Conservation (phyloP, 2,888 invertebrate species). For the Ischnus inquisitorius region DNA sequence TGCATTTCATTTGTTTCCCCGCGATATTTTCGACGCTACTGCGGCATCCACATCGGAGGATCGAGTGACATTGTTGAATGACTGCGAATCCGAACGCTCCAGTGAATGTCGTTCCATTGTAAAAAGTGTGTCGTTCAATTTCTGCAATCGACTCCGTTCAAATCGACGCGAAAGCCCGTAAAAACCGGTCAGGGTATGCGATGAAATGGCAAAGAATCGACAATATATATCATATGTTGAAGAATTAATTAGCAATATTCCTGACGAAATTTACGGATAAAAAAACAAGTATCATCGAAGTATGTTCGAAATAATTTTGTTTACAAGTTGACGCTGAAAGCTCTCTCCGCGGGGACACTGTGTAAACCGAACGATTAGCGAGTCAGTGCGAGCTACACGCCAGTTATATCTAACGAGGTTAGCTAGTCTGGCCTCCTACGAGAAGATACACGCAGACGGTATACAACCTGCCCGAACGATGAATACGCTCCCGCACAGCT, state of each 20-base stretch:
- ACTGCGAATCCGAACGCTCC: conserved; percentile 66
- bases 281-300: background rate
- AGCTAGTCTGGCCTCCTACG: conserved; percentile 74
- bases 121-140: conserved; percentile 56
- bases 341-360: conserved; percentile 29
- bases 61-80: conserved; percentile 84
- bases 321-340: conserved; percentile 40
- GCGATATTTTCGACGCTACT: conserved; percentile 24
- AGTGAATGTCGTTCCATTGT: conserved; percentile 26
- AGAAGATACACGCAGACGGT: conserved; percentile 17
- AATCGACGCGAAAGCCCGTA: conserved; percentile 49
- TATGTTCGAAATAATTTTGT: conserved; percentile 35
- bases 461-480: conserved; percentile 16
- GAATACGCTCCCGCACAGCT: conserved; percentile 17
- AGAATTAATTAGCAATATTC: no score
- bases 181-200: background rate
- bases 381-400: conserved; percentile 55
- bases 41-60: conserved; percentile 22
- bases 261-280: background rate
- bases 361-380: conserved; percentile 61
- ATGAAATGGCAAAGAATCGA: no score
- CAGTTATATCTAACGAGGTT: conserved; percentile 79
- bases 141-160: conserved; percentile 53
- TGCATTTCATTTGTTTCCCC: conserved; percentile 84
- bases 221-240: no score